phyloP scores from a whole-genome alignment of 92 coral and sea anemone genomes.

The Heliopora coerulea region DNA sequence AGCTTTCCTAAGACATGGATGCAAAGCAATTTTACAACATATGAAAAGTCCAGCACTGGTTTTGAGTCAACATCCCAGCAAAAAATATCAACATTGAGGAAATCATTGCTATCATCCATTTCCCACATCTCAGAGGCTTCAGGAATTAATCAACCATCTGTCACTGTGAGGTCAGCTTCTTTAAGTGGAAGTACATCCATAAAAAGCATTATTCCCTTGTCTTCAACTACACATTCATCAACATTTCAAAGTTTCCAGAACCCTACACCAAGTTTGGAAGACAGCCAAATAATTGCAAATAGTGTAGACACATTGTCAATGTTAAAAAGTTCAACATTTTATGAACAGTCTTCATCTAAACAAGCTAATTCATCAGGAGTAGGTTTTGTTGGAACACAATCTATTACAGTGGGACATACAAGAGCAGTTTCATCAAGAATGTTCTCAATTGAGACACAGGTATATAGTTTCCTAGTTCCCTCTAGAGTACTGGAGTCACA shows the following conservation, averaged over 20 bases:
- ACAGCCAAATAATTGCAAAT: no score
- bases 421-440: background rate
- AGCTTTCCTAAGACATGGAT: no score
- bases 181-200: no score
- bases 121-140: background rate
- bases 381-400: background rate
- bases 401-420: background rate
- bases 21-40: no score
- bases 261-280: no score
- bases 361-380: background rate
- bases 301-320: background rate
- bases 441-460: no score
- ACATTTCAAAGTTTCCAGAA: no score
- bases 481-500: background rate
- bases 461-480: no score
- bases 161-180: no score
- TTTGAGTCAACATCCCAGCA: background rate
- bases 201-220: no score
- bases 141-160: background rate
- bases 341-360: background rate
- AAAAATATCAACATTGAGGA: no score
- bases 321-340: background rate
- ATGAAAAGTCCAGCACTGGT: background rate
- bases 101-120: background rate
- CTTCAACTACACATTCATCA: no score